Evolutionary conservation across 2,113 vertebrate species (phyloP).

Genomic region (Eurystomus gularis): DNA sequence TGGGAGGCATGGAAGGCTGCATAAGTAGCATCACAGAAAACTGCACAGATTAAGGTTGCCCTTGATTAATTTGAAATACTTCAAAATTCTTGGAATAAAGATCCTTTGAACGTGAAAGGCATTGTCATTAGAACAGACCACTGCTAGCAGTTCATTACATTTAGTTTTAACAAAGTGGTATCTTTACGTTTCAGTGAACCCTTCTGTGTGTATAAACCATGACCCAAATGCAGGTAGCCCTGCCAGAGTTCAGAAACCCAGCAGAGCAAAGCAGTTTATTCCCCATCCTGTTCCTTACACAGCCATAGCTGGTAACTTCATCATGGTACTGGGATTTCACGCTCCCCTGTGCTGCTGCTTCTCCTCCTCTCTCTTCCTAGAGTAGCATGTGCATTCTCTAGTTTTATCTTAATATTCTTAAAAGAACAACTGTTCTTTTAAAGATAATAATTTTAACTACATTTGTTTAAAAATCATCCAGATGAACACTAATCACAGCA

Average conservation of each 20-base stretch:
- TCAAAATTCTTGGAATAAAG: not conserved
- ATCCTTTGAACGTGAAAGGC: not conserved
- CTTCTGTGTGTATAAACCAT: not conserved
- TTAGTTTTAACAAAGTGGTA: not conserved
- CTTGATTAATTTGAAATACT: not conserved
- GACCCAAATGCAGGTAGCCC: not conserved
- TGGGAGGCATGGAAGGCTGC: not conserved
- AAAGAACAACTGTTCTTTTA: not conserved
- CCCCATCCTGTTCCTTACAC: not conserved
- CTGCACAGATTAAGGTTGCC: not conserved
- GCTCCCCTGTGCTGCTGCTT: not conserved
- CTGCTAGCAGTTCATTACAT: not conserved
- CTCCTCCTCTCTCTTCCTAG: not conserved
- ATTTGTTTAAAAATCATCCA: not conserved
- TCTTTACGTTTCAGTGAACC: not conserved
- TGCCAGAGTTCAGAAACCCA: not conserved
- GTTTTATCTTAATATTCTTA: not conserved
- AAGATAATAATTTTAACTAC: not conserved
- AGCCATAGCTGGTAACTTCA: not conserved
- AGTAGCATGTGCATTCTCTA: accelerated
- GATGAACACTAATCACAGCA: not conserved
- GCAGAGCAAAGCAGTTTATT: not conserved
- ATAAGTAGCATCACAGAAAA: not conserved
- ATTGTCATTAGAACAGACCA: not conserved
- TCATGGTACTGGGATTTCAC: too few relatives aligned